Conservation (phyloP, 35 echinoderm and acorn worm species). For the Lytechinus variegatus region DNA sequence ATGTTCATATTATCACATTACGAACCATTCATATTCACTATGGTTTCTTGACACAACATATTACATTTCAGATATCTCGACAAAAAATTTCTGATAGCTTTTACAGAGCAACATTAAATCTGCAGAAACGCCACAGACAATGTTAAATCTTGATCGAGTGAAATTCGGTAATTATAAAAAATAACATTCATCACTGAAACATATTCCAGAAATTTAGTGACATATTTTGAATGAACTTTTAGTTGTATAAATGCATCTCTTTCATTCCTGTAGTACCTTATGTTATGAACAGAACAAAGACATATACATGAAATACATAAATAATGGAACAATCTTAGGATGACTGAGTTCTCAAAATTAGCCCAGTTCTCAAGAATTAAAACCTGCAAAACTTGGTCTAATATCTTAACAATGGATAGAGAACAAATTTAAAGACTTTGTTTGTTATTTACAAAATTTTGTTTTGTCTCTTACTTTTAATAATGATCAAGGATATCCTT, state of each 20-base stretch:
- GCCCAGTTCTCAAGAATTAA: no score
- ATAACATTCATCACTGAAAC: not conserved
- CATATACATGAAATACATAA: not conserved
- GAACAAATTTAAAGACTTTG: no score
- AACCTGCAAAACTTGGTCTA: no score
- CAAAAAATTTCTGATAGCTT: not conserved
- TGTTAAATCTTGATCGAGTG: not conserved
- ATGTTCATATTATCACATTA: not conserved
- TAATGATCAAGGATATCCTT: no score
- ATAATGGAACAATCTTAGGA: not conserved
- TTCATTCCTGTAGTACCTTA: not conserved
- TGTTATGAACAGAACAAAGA: not conserved
- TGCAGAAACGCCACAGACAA: not conserved
- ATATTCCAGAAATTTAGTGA: not conserved
- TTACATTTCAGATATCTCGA: not conserved
- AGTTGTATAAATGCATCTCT: not conserved
- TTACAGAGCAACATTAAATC: not conserved
- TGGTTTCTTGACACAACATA: not conserved
- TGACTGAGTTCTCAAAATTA: no score
- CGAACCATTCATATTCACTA: not conserved
- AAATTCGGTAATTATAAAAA: not conserved
- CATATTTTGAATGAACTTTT: not conserved
- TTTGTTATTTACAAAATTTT: no score
- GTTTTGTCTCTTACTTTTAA: no score
- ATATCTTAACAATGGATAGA: no score